These are phyloP conservation scores for Pseudolaguvia tuberculata DNA, from an alignment of 2,113 vertebrate genomes.

Conservation along the genomic window DNA sequence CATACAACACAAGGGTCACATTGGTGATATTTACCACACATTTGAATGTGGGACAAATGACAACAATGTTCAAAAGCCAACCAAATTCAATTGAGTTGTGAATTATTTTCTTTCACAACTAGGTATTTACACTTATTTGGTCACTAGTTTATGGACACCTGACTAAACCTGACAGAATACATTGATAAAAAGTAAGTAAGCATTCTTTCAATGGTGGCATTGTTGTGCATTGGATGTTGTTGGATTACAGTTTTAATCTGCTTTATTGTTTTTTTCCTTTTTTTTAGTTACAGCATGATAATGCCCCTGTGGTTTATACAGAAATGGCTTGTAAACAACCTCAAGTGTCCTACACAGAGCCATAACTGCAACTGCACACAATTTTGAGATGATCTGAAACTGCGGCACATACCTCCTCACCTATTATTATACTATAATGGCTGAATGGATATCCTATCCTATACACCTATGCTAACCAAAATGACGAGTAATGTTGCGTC, in stretches of 20 bases:
- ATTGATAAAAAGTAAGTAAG: neutral
- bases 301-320: neutral
- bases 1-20: constrained; percentile 37
- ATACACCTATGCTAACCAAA: neutral
- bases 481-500: neutral
- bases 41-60: constrained; percentile 14
- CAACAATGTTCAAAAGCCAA: constrained; percentile 5
- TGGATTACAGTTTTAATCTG: neutral
- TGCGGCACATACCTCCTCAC: neutral
- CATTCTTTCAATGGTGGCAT: neutral
- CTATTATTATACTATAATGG: neutral
- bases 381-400: neutral
- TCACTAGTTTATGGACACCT: neutral
- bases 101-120: neutral
- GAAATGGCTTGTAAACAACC: neutral
- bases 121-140: neutral
- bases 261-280: no score
- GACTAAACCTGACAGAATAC: neutral
- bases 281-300: no score
- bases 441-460: no score
- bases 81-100: neutral
- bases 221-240: neutral
- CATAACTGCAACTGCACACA: neutral
- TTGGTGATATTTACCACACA: constrained; percentile 31
- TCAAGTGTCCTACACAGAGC: neutral